Evolutionary conservation across 2,113 vertebrate genomes (phyloP).

Genomic region (Sorex fumeus): DNA sequence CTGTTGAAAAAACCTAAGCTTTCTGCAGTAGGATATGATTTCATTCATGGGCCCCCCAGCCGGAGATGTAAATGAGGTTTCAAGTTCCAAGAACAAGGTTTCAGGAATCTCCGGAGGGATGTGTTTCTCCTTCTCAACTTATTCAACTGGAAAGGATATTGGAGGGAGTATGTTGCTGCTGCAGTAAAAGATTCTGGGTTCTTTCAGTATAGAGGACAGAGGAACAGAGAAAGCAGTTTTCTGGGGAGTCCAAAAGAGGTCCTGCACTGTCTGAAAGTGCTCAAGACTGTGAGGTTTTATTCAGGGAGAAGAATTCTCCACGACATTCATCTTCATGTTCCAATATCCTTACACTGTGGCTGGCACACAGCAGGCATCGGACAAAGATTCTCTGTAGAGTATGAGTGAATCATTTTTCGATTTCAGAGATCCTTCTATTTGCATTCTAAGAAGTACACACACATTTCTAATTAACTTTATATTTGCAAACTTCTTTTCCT

Average conservation of each 20-base stretch:
- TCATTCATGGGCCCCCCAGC: neutral
- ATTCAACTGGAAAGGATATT: neutral
- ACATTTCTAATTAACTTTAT: neutral
- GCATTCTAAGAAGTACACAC: neutral
- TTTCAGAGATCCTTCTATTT: neutral
- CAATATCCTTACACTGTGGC: neutral
- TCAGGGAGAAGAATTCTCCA: neutral
- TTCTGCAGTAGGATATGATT: neutral
- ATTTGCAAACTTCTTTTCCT: slow-evolving; percentile 41
- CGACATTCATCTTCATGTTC: accelerated
- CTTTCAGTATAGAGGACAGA: slow-evolving; percentile 12
- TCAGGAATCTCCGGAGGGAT: neutral
- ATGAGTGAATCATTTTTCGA: neutral
- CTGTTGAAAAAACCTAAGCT: neutral
- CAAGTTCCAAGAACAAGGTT: slow-evolving; percentile 49
- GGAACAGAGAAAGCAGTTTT: neutral
- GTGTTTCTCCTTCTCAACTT: neutral
- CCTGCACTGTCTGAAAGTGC: neutral
- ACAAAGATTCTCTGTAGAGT: neutral
- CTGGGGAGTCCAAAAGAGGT: neutral
- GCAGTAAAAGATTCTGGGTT: neutral
- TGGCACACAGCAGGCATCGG: neutral
- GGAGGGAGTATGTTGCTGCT: neutral
- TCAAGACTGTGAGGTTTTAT: neutral
- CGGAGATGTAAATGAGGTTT: slow-evolving; percentile 37